Conservation (phyloP, 2,797 vertebrate genomes). For the Capromys pilorides region DNA sequence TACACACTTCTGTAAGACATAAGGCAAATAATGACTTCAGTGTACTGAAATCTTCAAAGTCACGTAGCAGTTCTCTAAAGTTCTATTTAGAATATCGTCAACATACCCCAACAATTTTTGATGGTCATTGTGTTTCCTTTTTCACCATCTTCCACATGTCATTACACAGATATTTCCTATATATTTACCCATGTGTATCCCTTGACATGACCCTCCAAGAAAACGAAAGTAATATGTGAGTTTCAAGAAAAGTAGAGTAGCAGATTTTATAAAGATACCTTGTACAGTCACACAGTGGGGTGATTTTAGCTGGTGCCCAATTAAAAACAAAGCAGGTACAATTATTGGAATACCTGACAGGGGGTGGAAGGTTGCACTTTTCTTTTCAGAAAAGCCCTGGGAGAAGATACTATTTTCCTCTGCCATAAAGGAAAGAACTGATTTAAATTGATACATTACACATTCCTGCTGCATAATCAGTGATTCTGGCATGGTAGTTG, state of each 20-base stretch:
- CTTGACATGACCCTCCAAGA: neutral
- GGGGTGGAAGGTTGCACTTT: neutral
- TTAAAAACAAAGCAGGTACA: conserved; percentile 6
- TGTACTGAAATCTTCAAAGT: conserved; percentile 15
- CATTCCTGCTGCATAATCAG: neutral
- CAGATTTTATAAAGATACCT: neutral
- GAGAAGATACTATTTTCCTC: neutral
- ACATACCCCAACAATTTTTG: neutral
- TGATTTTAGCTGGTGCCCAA: neutral
- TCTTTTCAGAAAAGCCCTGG: neutral
- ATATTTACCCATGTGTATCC: neutral
- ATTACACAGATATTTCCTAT: neutral
- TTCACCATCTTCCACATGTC: neutral
- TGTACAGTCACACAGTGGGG: neutral
- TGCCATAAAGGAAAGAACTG: neutral
- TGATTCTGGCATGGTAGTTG: neutral
- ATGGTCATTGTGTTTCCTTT: neutral
- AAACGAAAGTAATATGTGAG: neutral
- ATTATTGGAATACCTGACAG: neutral
- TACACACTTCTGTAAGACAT: conserved; percentile 5
- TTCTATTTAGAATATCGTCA: neutral
- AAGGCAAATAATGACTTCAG: neutral
- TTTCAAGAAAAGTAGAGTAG: conserved; percentile 17
- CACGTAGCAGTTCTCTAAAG: neutral
- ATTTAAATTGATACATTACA: conserved; percentile 46